Conservation (phyloP, 1,140 invertebrate species). For the Hyphantria cunea region DNA sequence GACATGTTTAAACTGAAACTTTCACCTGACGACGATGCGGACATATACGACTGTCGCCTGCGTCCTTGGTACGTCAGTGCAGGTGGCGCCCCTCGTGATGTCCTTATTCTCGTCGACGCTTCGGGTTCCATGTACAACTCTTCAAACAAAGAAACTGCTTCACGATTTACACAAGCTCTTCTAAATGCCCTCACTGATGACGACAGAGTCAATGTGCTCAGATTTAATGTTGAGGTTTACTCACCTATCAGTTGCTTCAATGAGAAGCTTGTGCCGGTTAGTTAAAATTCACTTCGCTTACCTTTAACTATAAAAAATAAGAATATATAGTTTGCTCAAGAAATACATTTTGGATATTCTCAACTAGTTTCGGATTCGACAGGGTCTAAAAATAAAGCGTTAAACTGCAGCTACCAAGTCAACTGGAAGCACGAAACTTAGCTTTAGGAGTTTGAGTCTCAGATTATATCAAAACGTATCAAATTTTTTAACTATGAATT, state of each 20-base stretch:
- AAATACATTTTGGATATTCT: too few species aligned
- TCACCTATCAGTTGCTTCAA: conserved; percentile 68
- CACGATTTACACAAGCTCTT: conserved; percentile 92
- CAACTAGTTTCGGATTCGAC: too few species aligned
- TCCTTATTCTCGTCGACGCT: conserved; percentile 94
- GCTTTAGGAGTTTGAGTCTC: too few species aligned
- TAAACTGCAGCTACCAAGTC: too few species aligned
- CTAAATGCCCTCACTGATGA: conserved; percentile 96
- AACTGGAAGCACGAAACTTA: too few species aligned
- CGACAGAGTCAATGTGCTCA: conserved; percentile 95
- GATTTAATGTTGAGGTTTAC: conserved; percentile 77
- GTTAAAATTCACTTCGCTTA: conserved; percentile 35
- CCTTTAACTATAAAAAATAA: too few species aligned
- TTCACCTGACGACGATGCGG: conserved; percentile 35
- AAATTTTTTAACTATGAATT: too few species aligned
- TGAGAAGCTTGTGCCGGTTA: conserved; percentile 73
- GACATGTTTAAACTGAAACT: conserved; percentile 57
- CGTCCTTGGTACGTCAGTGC: conserved; percentile 95
- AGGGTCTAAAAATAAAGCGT: too few species aligned
- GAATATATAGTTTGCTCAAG: too few species aligned
- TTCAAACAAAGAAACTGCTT: conserved; percentile 89
- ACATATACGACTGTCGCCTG: conserved; percentile 90
- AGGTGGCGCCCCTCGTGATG: conserved; percentile 94
- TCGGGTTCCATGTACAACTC: conserved; percentile 96
- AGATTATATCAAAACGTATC: too few species aligned